A percentile compares a stretch with the other conserved stretches of the same genome.
phyloP scores from a whole-genome alignment of 1,140 invertebrate genomes.

The Monomorium pharaonis region DNA sequence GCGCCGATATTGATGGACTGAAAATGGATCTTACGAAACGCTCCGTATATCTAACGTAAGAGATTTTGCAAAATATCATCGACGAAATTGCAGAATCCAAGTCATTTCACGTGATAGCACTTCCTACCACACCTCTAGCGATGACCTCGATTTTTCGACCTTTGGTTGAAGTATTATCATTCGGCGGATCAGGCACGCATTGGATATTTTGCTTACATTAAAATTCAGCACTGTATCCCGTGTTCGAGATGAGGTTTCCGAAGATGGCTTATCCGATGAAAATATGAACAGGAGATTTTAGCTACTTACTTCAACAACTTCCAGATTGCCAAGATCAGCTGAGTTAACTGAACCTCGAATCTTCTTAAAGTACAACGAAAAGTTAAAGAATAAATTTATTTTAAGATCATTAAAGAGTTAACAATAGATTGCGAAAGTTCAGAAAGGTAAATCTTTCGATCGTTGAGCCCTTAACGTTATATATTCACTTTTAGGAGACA shows the following conservation, averaged over 20 bases:
- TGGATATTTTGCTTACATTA: constrained; percentile 21
- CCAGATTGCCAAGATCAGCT: neutral
- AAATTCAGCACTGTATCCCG: neutral
- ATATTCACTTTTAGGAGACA: neutral
- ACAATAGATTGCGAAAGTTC: neutral
- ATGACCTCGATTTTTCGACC: neutral
- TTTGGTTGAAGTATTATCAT: neutral
- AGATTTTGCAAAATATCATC: neutral
- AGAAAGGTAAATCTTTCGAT: neutral
- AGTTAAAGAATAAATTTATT: constrained; percentile 7
- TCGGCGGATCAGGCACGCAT: neutral
- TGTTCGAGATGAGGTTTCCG: neutral
- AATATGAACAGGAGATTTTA: neutral
- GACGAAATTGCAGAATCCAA: constrained; percentile 11
- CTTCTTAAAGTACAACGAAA: neutral
- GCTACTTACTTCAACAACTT: neutral
- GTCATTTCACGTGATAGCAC: constrained; percentile 4
- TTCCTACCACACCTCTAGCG: neutral
- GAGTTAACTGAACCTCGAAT: neutral
- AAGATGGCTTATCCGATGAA: constrained; percentile 7
- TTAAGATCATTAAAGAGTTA: neutral
- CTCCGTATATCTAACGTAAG: neutral
- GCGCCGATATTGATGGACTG: neutral
- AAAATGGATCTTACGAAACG: constrained; percentile 8
- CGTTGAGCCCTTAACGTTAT: neutral